These are phyloP conservation scores for Eurois occulta DNA, from an alignment of 2,888 invertebrate species.

Conservation along the genomic window DNA sequence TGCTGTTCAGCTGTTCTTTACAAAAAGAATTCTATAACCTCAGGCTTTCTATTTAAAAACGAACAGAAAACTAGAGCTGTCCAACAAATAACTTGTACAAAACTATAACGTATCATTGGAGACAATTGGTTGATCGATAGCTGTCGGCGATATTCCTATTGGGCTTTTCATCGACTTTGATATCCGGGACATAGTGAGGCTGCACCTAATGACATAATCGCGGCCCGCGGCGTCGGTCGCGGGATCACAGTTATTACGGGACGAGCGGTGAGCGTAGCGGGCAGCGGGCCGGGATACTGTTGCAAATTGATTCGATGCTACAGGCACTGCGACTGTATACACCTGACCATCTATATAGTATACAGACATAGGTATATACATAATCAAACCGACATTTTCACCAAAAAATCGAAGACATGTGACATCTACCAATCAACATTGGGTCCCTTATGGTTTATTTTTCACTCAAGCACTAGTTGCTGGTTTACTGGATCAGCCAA, in stretches of 20 bases:
- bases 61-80: slow-evolving; percentile 9
- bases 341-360: slow-evolving; percentile 71
- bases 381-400: background rate
- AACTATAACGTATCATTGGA: slow-evolving; percentile 73
- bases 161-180: slow-evolving; percentile 79
- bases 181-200: slow-evolving; percentile 80
- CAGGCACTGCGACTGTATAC: slow-evolving; percentile 70
- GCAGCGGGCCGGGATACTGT: slow-evolving; percentile 73
- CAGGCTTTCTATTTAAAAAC: slow-evolving; percentile 15
- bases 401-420: background rate
- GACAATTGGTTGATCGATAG: slow-evolving; percentile 74
- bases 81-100: slow-evolving; percentile 50
- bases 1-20: background rate
- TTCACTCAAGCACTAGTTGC: background rate
- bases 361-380: background rate
- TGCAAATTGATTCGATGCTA: slow-evolving; percentile 82
- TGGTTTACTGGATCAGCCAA: too few species aligned
- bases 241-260: slow-evolving; percentile 81
- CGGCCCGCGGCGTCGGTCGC: slow-evolving; percentile 78
- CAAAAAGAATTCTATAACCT: background rate
- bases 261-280: slow-evolving; percentile 71
- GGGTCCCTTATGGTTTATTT: background rate
- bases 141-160: slow-evolving; percentile 79
- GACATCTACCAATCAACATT: background rate
- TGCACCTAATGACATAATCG: slow-evolving; percentile 86